Evolutionary conservation across 2,888 invertebrate genomes (phyloP), one percentile per base, ranked within the genome.

Genomic region (Mesopsocus fuscifrons): DNA sequence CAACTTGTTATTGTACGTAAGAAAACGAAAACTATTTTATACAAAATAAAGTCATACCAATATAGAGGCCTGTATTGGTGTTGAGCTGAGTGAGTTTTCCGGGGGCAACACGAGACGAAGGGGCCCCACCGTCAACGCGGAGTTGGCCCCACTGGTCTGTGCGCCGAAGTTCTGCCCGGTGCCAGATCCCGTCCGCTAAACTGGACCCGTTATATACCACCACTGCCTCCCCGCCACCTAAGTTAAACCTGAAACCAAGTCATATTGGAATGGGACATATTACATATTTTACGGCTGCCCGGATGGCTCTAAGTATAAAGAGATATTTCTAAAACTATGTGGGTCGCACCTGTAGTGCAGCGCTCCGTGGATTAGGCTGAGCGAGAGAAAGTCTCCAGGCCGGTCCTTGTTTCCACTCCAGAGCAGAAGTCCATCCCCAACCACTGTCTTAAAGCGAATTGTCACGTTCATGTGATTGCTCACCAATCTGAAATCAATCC

Each of bases 111-210:
- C 78, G 77, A 1, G 82, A 79, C 20, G 79, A 70, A 3, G 82
- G 77, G 42, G 81, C 79, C 42, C 82, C 74, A 35, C 83, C 83
- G 61, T 94, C 92, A n/a, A 94, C 82, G 53, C 84, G 78, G 42
- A 94, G 62, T 20, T 81, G 77, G 6, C 88, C 88, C 50, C 83
- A 79, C 61, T 83, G 84, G 51, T 81, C 76, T 57, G 83, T 82
- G 58, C 89, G 89, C 59, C 76, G 72, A 32, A 77, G 76, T 55
- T 75, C 68, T 47, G 83, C 70, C 48, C 76, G 67, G 61, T 85
- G 84, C 84, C 84, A 88, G 42, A 83, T 67, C 33, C 89, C 89
- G 59, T 94, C 91, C 62, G 87, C 83, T 31, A 94, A 76, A 58
- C 76, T 75, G 9, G 85, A 81, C 52, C 73, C 71, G 61, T 91